Conservation (phyloP, 2,888 invertebrate species). For the Suillia variegata region DNA sequence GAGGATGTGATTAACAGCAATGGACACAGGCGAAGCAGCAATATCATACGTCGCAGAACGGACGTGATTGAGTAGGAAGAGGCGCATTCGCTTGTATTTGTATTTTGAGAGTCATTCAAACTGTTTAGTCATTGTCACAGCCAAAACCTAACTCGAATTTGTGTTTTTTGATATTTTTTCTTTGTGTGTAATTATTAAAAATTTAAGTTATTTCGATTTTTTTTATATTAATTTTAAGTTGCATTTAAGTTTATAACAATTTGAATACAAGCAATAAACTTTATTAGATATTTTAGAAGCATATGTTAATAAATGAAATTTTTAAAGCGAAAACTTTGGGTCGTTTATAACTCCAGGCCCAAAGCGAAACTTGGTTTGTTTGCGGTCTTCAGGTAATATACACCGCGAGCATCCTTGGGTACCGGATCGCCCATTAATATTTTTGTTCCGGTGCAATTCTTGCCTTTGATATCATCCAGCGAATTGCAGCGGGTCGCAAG, state of each 20-base stretch:
- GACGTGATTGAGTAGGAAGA: conserved; percentile 51
- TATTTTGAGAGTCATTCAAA: no score
- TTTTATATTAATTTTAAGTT: no score
- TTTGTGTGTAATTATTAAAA: no score
- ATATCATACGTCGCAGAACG: conserved; percentile 51
- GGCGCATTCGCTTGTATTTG: background rate
- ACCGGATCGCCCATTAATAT: conserved; percentile 67
- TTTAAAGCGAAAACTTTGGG: no score
- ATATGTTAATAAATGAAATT: no score
- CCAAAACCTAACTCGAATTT: background rate
- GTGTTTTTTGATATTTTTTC: conserved; percentile 7
- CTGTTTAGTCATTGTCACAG: background rate
- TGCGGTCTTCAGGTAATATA: conserved; percentile 68
- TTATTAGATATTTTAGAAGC: no score
- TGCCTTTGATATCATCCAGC: conserved; percentile 56
- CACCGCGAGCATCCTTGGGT: conserved; percentile 62
- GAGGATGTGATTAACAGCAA: conserved; percentile 55
- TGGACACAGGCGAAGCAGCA: conserved; percentile 43
- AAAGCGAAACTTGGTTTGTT: conserved; percentile 65
- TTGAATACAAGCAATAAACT: no score
- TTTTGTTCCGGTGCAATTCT: conserved; percentile 50
- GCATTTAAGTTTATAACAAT: no score
- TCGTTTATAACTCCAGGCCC: conserved; percentile 40
- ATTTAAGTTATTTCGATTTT: no score
- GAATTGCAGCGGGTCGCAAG: conserved; percentile 65